These are phyloP conservation scores for Chorisops tibialis DNA, from an alignment of 2,888 invertebrate genomes.

Conservation along the genomic window DNA sequence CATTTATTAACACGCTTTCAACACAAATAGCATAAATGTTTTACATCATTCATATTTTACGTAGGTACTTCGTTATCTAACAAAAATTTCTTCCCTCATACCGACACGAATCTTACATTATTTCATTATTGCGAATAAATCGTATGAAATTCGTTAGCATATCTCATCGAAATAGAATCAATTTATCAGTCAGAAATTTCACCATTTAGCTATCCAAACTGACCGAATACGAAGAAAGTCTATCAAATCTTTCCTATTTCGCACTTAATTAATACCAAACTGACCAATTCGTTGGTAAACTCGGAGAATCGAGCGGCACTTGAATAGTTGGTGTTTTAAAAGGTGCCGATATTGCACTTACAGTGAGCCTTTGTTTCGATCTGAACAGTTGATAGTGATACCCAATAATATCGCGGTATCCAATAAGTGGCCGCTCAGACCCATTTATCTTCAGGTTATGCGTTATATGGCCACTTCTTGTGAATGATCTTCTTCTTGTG, in stretches of 20 bases:
- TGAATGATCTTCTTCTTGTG: neutral
- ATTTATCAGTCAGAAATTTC: constrained; percentile 22
- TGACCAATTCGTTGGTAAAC: neutral
- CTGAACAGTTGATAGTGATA: no score
- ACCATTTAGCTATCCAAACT: constrained; percentile 15
- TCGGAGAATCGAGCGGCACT: neutral
- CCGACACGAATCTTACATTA: constrained; percentile 8
- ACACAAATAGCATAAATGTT: no score
- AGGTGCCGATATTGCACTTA: no score
- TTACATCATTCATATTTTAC: no score
- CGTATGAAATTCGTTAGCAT: constrained; percentile 3
- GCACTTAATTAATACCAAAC: constrained; percentile 18
- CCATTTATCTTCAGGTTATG: no score
- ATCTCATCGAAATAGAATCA: constrained; percentile 22
- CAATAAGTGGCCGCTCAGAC: no score
- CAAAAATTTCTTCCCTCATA: neutral
- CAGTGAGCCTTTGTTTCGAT: no score
- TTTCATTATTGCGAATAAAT: constrained; percentile 18
- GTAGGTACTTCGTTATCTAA: no score
- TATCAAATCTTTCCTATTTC: constrained; percentile 17
- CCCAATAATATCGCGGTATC: no score
- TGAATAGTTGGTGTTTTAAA: no score
- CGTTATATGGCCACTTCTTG: no score
- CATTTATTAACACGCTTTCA: no score
- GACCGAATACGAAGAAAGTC: constrained; percentile 13